Conservation (phyloP, 2,113 vertebrate genomes). For the Gasterosteus nipponicus region DNA sequence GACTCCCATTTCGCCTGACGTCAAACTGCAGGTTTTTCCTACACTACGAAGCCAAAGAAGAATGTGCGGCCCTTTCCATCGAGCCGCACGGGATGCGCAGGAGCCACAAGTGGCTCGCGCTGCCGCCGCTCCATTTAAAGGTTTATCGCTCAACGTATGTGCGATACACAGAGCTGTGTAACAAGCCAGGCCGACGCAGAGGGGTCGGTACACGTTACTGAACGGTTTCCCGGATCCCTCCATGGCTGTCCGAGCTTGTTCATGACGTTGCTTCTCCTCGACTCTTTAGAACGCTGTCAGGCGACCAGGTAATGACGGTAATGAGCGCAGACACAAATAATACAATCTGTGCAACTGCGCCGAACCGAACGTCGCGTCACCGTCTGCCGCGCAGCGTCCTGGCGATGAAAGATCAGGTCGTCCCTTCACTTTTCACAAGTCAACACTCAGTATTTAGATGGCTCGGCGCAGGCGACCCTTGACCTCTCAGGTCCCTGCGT, state of each 20-base stretch:
- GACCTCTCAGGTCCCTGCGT: neutral
- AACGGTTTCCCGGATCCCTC: neutral
- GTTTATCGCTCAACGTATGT: neutral
- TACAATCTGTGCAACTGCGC: neutral
- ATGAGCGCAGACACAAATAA: neutral
- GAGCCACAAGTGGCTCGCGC: neutral
- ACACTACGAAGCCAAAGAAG: neutral
- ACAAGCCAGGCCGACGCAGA: neutral
- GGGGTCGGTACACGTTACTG: too few species aligned
- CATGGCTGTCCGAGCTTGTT: neutral
- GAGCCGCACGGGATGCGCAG: neutral
- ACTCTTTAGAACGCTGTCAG: neutral
- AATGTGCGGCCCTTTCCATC: slow-evolving; percentile 7
- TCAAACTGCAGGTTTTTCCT: neutral
- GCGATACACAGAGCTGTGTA: neutral
- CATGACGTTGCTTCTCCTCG: neutral
- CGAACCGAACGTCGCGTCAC: neutral
- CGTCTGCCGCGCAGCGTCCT: neutral
- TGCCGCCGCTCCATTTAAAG: slow-evolving; percentile 4
- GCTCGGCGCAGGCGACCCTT: neutral
- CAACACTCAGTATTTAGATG: neutral
- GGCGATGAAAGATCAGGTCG: neutral
- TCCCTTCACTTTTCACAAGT: neutral
- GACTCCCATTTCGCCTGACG: neutral
- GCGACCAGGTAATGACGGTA: neutral